Evolutionary conservation across 2,888 invertebrate genomes (phyloP).

Genomic region (Abscondita cerata): DNA sequence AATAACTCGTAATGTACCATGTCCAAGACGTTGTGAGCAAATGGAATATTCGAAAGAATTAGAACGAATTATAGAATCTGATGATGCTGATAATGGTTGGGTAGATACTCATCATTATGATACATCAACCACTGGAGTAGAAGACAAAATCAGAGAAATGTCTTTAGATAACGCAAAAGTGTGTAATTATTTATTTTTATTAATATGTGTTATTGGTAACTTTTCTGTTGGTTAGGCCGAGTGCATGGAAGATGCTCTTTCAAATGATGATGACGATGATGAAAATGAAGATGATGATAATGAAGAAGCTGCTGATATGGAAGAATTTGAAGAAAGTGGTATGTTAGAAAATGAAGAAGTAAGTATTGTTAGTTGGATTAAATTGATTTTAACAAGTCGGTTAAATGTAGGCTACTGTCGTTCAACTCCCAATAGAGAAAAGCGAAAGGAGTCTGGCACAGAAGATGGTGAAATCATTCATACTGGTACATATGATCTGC

Average conservation of each 20-base stretch:
- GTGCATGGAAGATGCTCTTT: conserved; percentile 59
- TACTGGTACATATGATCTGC: conserved; percentile 97
- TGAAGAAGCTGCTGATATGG: conserved; percentile 96
- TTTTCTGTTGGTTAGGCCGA: conserved; percentile 39
- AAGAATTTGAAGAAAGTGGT: conserved; percentile 96
- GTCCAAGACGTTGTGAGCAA: conserved; percentile 94
- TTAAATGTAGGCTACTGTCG: conserved; percentile 41
- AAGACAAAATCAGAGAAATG: conserved; percentile 87
- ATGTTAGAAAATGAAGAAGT: conserved; percentile 91
- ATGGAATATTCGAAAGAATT: conserved; percentile 92
- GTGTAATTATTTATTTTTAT: conserved; percentile 11
- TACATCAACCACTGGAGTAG: conserved; percentile 66
- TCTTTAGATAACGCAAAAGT: conserved; percentile 74
- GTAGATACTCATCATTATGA: conserved; percentile 96
- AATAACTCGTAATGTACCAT: conserved; percentile 96
- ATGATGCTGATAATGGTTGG: conserved; percentile 93
- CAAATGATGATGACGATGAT: conserved; percentile 60
- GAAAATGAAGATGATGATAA: conserved; percentile 82
- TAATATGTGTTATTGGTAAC: background rate
- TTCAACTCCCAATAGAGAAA: conserved; percentile 48
- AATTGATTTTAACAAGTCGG: background rate
- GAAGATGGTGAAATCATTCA: conserved; percentile 84
- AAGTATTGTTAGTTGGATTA: too few species aligned
- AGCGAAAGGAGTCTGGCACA: conserved; percentile 51
- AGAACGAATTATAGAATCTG: conserved; percentile 89